phyloP scores from a whole-genome alignment of 2,797 vertebrate species.

The Tokudaia muenninki region DNA sequence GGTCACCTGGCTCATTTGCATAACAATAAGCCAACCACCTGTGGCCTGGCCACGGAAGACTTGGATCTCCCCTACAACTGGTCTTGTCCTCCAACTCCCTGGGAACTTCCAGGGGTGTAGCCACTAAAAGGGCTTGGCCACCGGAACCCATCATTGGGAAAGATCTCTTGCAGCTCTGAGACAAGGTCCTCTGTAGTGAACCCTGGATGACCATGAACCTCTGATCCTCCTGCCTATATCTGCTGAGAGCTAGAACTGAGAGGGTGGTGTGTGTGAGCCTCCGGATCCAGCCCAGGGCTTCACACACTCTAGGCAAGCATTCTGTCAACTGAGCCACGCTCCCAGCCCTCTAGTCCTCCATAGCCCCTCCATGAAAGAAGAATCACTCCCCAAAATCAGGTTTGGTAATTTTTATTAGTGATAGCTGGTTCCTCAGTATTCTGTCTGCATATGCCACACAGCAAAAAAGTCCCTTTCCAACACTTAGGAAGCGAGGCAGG shows the following conservation, averaged over 20 bases:
- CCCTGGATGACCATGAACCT: not conserved
- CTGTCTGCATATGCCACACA: not conserved
- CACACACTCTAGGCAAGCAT: too few relatives aligned
- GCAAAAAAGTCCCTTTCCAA: not conserved
- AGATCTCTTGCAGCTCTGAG: not conserved
- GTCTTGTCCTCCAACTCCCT: not conserved
- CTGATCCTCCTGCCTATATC: not conserved
- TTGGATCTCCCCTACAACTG: not conserved
- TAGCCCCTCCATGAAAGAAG: not conserved
- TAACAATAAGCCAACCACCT: not conserved
- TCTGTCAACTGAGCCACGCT: not conserved
- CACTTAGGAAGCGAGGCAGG: not conserved
- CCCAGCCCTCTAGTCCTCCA: not conserved
- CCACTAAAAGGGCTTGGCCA: not conserved
- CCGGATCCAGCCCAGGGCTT: too few relatives aligned
- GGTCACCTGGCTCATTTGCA: not conserved
- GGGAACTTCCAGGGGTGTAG: not conserved
- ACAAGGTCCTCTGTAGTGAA: not conserved
- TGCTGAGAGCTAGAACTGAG: not conserved
- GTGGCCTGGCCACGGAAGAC: constrained; percentile 9
- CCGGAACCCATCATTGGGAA: not conserved
- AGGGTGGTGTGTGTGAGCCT: too few relatives aligned
- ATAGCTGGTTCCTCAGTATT: not conserved
- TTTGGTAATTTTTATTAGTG: not conserved
- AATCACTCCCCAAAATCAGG: not conserved